phyloP scores from a whole-genome alignment of 1,140 invertebrate genomes.

The Drosophila truncata region DNA sequence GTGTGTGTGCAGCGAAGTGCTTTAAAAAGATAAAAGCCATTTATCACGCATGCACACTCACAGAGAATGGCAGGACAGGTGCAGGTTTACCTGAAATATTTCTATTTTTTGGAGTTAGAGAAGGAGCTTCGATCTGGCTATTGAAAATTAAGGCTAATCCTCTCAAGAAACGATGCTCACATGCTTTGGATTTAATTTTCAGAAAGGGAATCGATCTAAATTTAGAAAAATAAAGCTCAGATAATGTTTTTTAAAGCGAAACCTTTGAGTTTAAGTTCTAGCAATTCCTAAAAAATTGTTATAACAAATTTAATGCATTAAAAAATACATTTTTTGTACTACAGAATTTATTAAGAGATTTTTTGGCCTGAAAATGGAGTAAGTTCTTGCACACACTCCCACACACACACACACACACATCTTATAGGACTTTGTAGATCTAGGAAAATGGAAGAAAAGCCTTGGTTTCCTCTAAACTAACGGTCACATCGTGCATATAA shows the following conservation, averaged over 20 bases:
- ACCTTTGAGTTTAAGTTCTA: not conserved
- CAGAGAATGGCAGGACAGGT: conserved; percentile 27
- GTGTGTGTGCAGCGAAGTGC: conserved; percentile 67
- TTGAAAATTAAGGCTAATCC: conserved; percentile 63
- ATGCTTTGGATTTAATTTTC: not conserved
- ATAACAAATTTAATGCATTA: not conserved
- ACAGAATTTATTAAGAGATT: not conserved
- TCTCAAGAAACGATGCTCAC: conserved; percentile 1
- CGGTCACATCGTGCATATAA: conserved; percentile 55
- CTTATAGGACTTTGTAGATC: no score
- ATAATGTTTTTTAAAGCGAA: not conserved
- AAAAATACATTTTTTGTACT: not conserved
- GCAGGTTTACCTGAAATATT: conserved; percentile 30
- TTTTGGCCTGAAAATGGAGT: not conserved
- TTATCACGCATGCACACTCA: conserved; percentile 73
- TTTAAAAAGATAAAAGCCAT: conserved; percentile 83
- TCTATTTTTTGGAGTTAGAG: conserved; percentile 11
- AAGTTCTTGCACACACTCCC: not conserved
- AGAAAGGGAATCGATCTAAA: rapidly evolving
- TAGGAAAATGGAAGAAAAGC: not conserved
- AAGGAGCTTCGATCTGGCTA: conserved; percentile 30
- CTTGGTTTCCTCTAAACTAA: conserved; percentile 20
- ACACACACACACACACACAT: not conserved
- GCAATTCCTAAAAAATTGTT: not conserved
- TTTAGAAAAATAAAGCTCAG: not conserved